phyloP scores from a whole-genome alignment of 2,113 vertebrate species.

The Recurvirostra avosetta region DNA sequence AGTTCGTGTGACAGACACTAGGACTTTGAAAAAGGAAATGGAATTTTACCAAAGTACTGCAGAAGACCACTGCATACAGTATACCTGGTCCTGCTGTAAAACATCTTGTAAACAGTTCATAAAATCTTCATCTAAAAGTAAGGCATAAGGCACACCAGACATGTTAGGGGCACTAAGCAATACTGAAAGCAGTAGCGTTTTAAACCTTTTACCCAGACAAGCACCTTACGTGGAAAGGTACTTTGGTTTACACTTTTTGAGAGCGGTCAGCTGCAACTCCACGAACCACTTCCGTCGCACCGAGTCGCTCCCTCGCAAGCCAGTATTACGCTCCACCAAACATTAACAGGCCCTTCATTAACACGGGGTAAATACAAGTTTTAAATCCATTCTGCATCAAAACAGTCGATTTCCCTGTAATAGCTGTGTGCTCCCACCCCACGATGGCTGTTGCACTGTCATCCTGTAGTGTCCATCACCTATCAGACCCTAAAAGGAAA shows the following conservation, averaged over 20 bases:
- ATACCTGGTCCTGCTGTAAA: constrained; percentile 75
- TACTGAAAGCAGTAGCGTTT: constrained; percentile 62
- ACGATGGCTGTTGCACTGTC: constrained; percentile 14
- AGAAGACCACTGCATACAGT: constrained; percentile 71
- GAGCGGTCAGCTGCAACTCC: constrained; percentile 50
- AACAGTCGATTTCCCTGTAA: constrained; percentile 9
- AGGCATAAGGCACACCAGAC: constrained; percentile 84
- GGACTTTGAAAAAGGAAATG: constrained; percentile 64
- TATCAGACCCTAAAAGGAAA: constrained; percentile 23
- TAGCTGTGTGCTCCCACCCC: constrained; percentile 38
- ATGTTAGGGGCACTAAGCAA: constrained; percentile 74
- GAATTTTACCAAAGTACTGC: constrained; percentile 73
- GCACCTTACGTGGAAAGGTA: constrained; percentile 69
- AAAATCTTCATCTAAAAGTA: constrained; percentile 77
- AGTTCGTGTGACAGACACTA: constrained; percentile 34
- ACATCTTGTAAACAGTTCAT: constrained; percentile 81
- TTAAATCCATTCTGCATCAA: constrained; percentile 17
- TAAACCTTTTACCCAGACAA: constrained; percentile 56
- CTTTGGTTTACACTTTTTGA: constrained; percentile 60
- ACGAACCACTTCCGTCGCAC: neutral
- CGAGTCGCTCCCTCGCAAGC: constrained; percentile 18
- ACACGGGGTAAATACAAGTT: constrained; percentile 35
- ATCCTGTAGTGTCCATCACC: constrained; percentile 28
- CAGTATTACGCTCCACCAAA: constrained; percentile 28
- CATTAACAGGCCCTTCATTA: constrained; percentile 24